Evolutionary conservation across 2,888 invertebrate species (phyloP), one percentile per base, ranked within the genome.

Genomic region (Drosophila falleni): DNA sequence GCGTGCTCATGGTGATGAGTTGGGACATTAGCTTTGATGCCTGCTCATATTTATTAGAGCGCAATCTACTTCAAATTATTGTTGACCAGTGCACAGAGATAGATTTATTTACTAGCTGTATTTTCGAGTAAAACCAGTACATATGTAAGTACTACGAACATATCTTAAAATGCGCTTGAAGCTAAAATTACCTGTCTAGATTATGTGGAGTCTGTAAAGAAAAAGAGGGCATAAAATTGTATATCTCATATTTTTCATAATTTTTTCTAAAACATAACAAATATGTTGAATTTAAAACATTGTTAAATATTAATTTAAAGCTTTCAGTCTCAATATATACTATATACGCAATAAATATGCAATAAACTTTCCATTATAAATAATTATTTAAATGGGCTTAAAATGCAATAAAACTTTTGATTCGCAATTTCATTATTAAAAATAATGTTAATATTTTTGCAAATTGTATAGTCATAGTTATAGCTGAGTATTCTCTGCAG

Each of bases 1-100:
- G 84, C 85, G 78, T 84, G 90, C 89, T 87, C 89, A 87, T 90
- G 81, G 91, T 90, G 90, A 91, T 90, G 90, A 91, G 89, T 91
- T 91, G 89, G 76, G 74, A 82, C 90, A 91, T 90, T 90, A 91
- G 89, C 80, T 89, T 89, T 90, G 86, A 90, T 91, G 91, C 68
- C 85, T 74, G 78, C 73, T 81, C 87, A 87, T 89, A 90, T 89
- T 90, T 90, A 90, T 90, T 90, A 90, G 89, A 90, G 89, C 90
- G 87, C 83, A 82, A 90, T 90, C 87, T 81, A 67, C 70, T 71
- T 67, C 72, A 79, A 84, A 86, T 86, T 85, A 80, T 74, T 74
- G 74, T 74, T 66, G 70, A 60, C 60, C 37, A 44, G 31, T 19
- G 55, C 44, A 15, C 8, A 16, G 44, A 62, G 39, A 49, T 47